Evolutionary conservation across 2,797 vertebrate genomes (phyloP).

Genomic region (Macrochelys suwanniensis): DNA sequence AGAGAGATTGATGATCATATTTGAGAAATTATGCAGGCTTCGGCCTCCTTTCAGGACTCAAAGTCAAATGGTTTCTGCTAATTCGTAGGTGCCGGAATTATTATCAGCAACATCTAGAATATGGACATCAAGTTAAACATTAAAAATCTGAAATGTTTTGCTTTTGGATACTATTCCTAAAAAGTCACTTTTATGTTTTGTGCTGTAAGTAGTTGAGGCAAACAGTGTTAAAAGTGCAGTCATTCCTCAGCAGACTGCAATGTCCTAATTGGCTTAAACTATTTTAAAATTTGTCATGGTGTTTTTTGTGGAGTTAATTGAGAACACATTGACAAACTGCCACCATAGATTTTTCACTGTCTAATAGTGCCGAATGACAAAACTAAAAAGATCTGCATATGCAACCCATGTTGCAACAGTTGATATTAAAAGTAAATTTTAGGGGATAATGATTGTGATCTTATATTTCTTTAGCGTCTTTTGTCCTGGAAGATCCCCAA

Average conservation of each 20-base stretch:
- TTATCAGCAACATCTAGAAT: background rate
- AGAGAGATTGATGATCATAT: background rate
- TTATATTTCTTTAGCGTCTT: background rate
- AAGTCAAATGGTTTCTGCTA: background rate
- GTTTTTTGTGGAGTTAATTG: background rate
- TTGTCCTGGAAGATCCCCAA: background rate
- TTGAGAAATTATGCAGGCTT: background rate
- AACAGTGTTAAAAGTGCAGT: background rate
- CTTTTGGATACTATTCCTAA: background rate
- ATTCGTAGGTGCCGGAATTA: background rate
- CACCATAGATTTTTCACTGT: conserved; percentile 1
- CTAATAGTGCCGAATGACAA: conserved; percentile 5
- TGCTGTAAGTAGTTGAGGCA: background rate
- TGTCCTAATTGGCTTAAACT: conserved; percentile 6
- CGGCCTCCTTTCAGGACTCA: background rate
- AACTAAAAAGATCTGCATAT: background rate
- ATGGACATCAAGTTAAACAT: background rate
- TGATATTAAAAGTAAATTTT: background rate
- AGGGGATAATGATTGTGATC: background rate
- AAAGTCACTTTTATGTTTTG: background rate
- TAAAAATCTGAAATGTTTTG: background rate
- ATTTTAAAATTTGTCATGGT: background rate
- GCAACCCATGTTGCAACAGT: background rate
- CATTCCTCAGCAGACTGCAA: background rate
- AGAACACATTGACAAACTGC: background rate